A percentile compares a stretch with the other conserved stretches of the same genome.
Evolutionary conservation across 2,113 vertebrate genomes (phyloP).

Genomic region (Brachypteracias leptosomus): DNA sequence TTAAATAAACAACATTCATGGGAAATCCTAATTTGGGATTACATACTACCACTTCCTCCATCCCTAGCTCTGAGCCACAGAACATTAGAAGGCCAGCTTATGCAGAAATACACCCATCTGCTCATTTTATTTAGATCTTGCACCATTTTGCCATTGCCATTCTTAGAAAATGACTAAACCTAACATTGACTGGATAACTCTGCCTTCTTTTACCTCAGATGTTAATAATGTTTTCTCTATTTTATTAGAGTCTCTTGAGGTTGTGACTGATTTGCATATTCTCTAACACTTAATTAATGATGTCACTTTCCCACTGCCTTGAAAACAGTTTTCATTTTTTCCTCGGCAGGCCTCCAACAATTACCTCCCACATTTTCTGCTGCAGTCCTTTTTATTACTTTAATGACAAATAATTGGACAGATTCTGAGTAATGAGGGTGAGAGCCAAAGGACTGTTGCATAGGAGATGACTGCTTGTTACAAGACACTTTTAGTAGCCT

Average conservation of each 20-base stretch:
- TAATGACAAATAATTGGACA: conserved; percentile 90
- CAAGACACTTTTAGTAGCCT: conserved; percentile 85
- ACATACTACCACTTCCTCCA: background rate
- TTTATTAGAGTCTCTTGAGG: conserved; percentile 78
- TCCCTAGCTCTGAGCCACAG: background rate
- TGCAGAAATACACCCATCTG: background rate
- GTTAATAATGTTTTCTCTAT: conserved; percentile 78
- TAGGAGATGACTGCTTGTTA: conserved; percentile 79
- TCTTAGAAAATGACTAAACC: conserved; percentile 50
- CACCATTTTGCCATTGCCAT: background rate
- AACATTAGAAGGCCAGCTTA: background rate
- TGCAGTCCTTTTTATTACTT: conserved; percentile 84
- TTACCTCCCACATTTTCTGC: conserved; percentile 82
- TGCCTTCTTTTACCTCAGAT: conserved; percentile 62
- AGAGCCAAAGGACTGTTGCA: conserved; percentile 80
- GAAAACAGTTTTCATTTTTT: conserved; percentile 80
- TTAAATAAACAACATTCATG: conserved; percentile 35
- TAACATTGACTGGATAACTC: conserved; percentile 36
- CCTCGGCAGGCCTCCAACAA: conserved; percentile 77
- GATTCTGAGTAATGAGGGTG: conserved; percentile 86
- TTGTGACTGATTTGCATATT: conserved; percentile 79
- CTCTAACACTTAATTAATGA: conserved; percentile 82
- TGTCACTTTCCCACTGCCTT: conserved; percentile 81
- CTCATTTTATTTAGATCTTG: background rate
- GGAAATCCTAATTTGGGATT: conserved; percentile 20